These are phyloP conservation scores for Notothenia rossii DNA, from an alignment of 2,113 vertebrate genomes.

Conservation along the genomic window DNA sequence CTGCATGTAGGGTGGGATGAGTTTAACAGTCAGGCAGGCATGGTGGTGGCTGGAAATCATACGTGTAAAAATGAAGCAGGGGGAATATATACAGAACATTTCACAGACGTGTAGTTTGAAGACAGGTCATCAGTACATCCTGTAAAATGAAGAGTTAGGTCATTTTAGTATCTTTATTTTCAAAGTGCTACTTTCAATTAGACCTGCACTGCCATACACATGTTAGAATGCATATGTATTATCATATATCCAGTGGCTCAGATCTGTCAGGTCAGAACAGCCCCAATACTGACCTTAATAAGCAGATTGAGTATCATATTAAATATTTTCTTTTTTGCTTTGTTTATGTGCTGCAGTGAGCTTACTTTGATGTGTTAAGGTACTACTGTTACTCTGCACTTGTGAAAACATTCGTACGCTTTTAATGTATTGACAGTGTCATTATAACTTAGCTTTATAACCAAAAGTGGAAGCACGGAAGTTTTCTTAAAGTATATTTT, in stretches of 20 bases:
- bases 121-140: slow-evolving; percentile 40
- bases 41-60: slow-evolving; percentile 33
- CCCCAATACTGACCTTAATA: not conserved
- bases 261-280: not conserved
- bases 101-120: slow-evolving; percentile 31
- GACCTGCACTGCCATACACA: slow-evolving; percentile 14
- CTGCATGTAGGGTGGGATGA: slow-evolving; percentile 67
- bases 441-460: not conserved
- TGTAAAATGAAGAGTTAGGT: slow-evolving; percentile 51
- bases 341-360: not conserved
- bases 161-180: slow-evolving; percentile 13
- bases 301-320: not conserved
- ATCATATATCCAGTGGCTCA: not conserved
- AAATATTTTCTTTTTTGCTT: not conserved
- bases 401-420: not conserved
- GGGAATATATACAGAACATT: slow-evolving; percentile 24
- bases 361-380: not conserved
- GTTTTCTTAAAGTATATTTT: not conserved
- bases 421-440: not conserved
- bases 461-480: not conserved
- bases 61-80: slow-evolving; percentile 33
- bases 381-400: not conserved
- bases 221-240: not conserved
- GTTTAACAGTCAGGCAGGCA: slow-evolving; percentile 48
- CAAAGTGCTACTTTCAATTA: slow-evolving; percentile 53